Percentiles rank a stretch among this genome's conserved stretches.
phyloP scores from a whole-genome alignment of 2,888 invertebrate species.

The Itoplectis maculator region DNA sequence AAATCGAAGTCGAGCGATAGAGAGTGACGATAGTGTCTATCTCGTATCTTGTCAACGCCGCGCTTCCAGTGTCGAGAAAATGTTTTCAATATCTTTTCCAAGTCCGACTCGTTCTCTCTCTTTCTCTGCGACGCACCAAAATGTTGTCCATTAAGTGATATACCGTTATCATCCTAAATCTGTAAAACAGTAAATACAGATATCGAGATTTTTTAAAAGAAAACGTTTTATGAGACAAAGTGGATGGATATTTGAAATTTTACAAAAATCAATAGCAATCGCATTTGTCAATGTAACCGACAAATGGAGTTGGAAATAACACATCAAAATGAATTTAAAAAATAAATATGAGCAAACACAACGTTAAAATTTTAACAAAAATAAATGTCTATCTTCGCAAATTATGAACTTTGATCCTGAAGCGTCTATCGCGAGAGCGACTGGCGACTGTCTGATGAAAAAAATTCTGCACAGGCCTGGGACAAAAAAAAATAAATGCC shows the following conservation, averaged over 20 bases:
- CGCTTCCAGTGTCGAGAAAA: constrained; percentile 21
- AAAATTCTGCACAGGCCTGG: neutral
- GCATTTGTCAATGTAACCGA: too few relatives aligned
- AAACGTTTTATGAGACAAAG: neutral
- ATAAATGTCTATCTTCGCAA: too few relatives aligned
- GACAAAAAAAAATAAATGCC: neutral
- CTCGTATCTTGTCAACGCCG: constrained; percentile 30
- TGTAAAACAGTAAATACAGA: neutral
- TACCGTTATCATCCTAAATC: neutral
- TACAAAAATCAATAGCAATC: too few relatives aligned
- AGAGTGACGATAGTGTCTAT: neutral
- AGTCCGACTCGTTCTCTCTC: neutral
- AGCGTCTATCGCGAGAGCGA: too few relatives aligned
- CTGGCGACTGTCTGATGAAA: neutral
- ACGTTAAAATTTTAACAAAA: too few relatives aligned
- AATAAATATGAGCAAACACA: too few relatives aligned
- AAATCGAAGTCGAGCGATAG: constrained; percentile 50
- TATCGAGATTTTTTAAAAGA: neutral
- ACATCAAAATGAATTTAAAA: too few relatives aligned
- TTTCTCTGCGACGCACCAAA: neutral
- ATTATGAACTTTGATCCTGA: too few relatives aligned
- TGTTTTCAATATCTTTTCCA: neutral
- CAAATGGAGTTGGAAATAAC: too few relatives aligned
- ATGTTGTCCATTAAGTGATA: neutral
- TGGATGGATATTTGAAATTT: neutral